Conservation (phyloP, 2,888 invertebrate species). For the Chalcis sispes region DNA sequence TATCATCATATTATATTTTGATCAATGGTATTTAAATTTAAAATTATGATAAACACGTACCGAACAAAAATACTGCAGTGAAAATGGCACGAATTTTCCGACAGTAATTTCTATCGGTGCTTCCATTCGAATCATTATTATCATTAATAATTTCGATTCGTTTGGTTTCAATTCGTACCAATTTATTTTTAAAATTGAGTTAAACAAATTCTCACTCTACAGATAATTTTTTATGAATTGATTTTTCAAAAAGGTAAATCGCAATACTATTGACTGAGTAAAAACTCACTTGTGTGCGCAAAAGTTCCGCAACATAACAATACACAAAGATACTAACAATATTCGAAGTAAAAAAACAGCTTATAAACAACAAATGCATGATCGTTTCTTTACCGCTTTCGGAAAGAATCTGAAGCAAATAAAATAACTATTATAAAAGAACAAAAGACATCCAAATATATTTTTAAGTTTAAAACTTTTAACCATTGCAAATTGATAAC, state of each 20-base stretch:
- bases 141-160: constrained; percentile 22
- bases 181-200: neutral
- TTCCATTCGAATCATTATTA: constrained; percentile 9
- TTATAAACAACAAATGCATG: constrained; percentile 9
- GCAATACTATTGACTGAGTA: neutral
- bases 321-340: constrained; percentile 30
- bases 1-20: neutral
- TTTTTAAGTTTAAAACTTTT: neutral
- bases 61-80: constrained; percentile 14
- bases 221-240: neutral
- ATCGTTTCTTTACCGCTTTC: too few species aligned
- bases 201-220: neutral
- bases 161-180: constrained; percentile 14
- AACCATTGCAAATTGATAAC: constrained; percentile 34
- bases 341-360: constrained; percentile 1
- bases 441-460: neutral
- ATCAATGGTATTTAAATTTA: neutral
- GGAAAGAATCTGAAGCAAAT: neutral
- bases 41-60: constrained; percentile 6
- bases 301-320: constrained; percentile 25
- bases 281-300: constrained; percentile 13
- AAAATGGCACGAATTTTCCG: constrained; percentile 16
- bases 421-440: neutral
- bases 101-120: constrained; percentile 25
- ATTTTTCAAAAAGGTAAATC: neutral